phyloP scores from a whole-genome alignment of 2,113 vertebrate species.

The Platichthys flesus region DNA sequence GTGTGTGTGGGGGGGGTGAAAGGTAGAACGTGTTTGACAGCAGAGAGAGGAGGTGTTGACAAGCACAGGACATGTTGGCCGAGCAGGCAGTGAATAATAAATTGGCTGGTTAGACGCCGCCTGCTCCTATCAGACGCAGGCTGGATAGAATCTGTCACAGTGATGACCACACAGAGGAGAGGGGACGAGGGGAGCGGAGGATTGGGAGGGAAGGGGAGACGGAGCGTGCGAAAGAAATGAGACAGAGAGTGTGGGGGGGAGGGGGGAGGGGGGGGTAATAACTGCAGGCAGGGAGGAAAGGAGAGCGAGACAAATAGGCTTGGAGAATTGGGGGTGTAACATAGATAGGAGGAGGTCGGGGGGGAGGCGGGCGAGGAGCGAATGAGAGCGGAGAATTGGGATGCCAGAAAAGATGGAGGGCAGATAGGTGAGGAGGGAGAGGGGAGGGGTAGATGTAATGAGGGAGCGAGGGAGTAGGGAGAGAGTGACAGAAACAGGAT shows the following conservation, averaged over 20 bases:
- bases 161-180: slow-evolving; percentile 35
- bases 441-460: slow-evolving; percentile 2
- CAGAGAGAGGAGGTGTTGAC: slow-evolving; percentile 47
- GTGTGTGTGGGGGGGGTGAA: slow-evolving; percentile 14
- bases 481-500: slow-evolving; percentile 27
- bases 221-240: slow-evolving; percentile 14
- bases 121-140: slow-evolving; percentile 43
- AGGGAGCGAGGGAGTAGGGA: background rate
- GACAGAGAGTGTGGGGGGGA: background rate
- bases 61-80: slow-evolving; percentile 41
- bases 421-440: slow-evolving; percentile 16
- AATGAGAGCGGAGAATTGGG: slow-evolving; percentile 49
- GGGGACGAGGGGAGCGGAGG: slow-evolving; percentile 18
- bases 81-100: slow-evolving; percentile 63
- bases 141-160: slow-evolving; percentile 59
- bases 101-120: slow-evolving; percentile 56
- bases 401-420: slow-evolving; percentile 16
- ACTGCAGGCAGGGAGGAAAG: slow-evolving; percentile 4
- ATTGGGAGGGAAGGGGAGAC: slow-evolving; percentile 7
- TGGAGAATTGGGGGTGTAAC: slow-evolving; percentile 4
- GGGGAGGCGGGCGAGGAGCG: slow-evolving; percentile 10
- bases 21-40: slow-evolving; percentile 43
- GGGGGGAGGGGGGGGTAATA: slow-evolving; percentile 22
- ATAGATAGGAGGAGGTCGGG: slow-evolving; percentile 26
- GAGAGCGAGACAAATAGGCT: slow-evolving; percentile 20